A percentile compares a stretch with the other conserved stretches of the same genome.
phyloP scores from a whole-genome alignment of 2,113 vertebrate genomes.

The Xiphorhynchus elegans region DNA sequence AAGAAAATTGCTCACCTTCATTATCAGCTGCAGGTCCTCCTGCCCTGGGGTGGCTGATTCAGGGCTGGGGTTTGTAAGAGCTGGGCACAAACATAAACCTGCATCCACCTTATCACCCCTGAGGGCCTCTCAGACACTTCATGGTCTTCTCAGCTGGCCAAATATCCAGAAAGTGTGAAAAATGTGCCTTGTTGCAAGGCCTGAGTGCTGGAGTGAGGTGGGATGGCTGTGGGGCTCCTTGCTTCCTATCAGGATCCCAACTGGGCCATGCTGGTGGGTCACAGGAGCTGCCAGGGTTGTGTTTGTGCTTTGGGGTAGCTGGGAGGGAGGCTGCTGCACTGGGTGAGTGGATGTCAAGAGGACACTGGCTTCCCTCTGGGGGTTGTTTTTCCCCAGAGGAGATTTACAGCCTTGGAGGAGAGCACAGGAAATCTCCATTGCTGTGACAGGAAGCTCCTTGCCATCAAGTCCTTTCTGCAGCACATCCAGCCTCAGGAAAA shows the following conservation, averaged over 20 bases:
- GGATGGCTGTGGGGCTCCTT: background rate
- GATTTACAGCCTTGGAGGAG: background rate
- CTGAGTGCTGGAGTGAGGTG: background rate
- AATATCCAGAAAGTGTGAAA: background rate
- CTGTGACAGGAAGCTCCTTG: background rate
- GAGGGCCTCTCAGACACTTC: background rate
- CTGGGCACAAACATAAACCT: background rate
- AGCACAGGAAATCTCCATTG: background rate
- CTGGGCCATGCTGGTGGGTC: background rate
- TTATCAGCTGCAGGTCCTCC: background rate
- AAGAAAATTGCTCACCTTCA: background rate
- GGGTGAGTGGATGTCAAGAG: background rate
- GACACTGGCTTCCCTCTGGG: accelerated
- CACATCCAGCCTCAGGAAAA: background rate
- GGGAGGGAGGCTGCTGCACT: background rate
- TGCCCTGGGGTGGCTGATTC: background rate
- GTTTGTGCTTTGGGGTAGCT: background rate
- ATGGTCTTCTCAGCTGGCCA: background rate
- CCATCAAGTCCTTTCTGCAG: background rate
- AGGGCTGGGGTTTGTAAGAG: background rate
- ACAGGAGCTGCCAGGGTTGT: background rate
- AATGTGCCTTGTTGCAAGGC: accelerated
- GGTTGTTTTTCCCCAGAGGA: background rate
- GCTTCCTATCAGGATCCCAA: accelerated
- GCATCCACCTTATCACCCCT: background rate